Conservation (phyloP, 1,140 invertebrate species). For the Drosophila truncata region DNA sequence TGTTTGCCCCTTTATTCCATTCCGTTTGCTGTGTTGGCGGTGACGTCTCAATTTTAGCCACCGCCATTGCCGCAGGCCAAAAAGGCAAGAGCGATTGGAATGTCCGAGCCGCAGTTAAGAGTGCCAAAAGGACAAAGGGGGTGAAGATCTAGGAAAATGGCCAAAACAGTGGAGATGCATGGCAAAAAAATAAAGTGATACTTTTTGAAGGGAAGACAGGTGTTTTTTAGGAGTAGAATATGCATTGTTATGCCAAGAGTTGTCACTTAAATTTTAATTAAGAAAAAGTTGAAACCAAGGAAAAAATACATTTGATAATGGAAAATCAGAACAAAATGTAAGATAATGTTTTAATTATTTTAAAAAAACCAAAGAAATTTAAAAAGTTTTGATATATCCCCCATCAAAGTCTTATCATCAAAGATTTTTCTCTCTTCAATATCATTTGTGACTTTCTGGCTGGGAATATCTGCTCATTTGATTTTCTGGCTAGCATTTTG, state of each 20-base stretch:
- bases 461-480: slow-evolving; percentile 4
- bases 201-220: background rate
- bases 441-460: slow-evolving; percentile 1
- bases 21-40: slow-evolving; percentile 60
- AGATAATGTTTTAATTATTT: too few species aligned
- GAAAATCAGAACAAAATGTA: too few species aligned
- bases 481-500: slow-evolving; percentile 3
- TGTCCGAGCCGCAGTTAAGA: slow-evolving; percentile 27
- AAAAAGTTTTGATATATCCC: too few species aligned
- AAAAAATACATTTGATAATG: background rate
- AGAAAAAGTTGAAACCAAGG: background rate
- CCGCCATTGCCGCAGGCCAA: slow-evolving; percentile 49
- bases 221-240: background rate
- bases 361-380: too few species aligned
- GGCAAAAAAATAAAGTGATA: background rate
- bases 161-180: background rate
- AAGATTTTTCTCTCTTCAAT: background rate
- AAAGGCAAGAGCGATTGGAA: slow-evolving; percentile 56
- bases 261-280: too few species aligned
- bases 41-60: slow-evolving; percentile 77
- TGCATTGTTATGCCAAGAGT: background rate
- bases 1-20: slow-evolving; percentile 30
- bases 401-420: background rate
- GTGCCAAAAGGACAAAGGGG: slow-evolving; percentile 7
- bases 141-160: slow-evolving; percentile 14